Base-by-base conservation (phyloP, 2,797 vertebrate species). In the Gobionotothen gibberifrons region DNA sequence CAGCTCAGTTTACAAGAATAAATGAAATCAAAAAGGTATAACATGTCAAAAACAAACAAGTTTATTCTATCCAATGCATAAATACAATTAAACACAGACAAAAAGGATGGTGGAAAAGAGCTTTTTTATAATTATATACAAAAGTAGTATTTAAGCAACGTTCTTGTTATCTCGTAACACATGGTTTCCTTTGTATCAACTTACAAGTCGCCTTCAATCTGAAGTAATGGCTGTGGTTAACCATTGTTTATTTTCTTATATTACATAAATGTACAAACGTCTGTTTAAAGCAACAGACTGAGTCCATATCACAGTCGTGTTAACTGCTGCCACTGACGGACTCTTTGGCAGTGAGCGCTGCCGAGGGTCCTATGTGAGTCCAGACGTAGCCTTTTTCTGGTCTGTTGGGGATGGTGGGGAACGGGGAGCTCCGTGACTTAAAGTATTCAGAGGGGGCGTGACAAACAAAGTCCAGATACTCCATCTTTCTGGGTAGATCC, bases 391-490 rank as follows among this genome's bases (percentile, higher is more conserved):
- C 98, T 73, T 97, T 99, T 73, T 99, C 97, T 56, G 97, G 96
- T 56, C 96, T 94, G 69, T 96, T 95, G 42, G 98, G 97, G 81
- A 99, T 94, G 0, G 96, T 98, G 40, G 98, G 97, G 83, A 98
- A 99, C 0, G 98, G 98, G 59, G 96, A 97, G 26, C 97, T 99
- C 72, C 94, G 93, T 13, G 97, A 99, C 78, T 98, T 98, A 87
- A 99, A 99, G 89, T 99, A 99, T 83, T 99, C 98, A 0, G 98
- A 99, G 55, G 98, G 98, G 12, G 98, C 98, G 0, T 99, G 98
- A 79, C 98, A 99, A 68, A 99, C 96, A 93, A 99, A 99, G 87
- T 99, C 98, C 81, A 99, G 94, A 88, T 96, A 99, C 71, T 99
- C 98, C 96, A 99, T 99, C 90, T 98, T 99, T 78, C 98, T 96